A percentile compares a stretch with the other conserved stretches of the same genome.
phyloP scores from a whole-genome alignment of 1,140 invertebrate species.

The Diachasmimorpha longicaudata region DNA sequence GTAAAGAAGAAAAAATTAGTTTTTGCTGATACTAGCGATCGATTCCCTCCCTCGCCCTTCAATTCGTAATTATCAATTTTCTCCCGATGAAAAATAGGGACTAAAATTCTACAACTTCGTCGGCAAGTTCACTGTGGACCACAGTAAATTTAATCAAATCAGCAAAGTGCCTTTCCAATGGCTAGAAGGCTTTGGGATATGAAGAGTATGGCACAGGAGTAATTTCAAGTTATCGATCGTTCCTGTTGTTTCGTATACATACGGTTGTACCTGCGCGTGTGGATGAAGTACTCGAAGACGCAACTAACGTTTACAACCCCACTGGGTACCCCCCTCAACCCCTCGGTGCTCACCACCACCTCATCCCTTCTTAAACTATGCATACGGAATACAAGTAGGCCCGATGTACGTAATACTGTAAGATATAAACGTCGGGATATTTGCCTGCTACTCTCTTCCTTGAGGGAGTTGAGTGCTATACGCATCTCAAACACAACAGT shows the following conservation, averaged over 20 bases:
- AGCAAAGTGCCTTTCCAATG: not conserved
- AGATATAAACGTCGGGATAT: not conserved
- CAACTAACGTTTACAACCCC: conserved; percentile 54
- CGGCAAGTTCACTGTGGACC: not conserved
- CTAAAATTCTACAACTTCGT: not conserved
- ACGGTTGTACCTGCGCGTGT: conserved; percentile 32
- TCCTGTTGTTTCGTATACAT: conserved; percentile 26
- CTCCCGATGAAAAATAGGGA: not conserved
- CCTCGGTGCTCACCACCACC: too few relatives aligned
- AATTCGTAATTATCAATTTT: not conserved
- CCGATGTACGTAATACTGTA: not conserved
- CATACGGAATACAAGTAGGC: conserved; percentile 8
- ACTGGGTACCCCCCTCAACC: not conserved
- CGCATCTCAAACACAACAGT: conserved; percentile 60
- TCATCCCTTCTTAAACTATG: not conserved
- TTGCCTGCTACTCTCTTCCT: not conserved
- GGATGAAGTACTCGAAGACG: conserved; percentile 31
- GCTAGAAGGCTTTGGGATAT: not conserved
- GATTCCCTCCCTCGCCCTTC: not conserved
- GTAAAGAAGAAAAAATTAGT: too few relatives aligned
- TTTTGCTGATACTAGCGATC: too few relatives aligned
- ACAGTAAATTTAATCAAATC: not conserved
- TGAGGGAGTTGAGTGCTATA: conserved; percentile 16
- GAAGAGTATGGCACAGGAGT: conserved; percentile 2
- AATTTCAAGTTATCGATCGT: conserved; percentile 26